phyloP scores from a whole-genome alignment of 1,140 invertebrate genomes.

The Bilobella aurantiaca region DNA sequence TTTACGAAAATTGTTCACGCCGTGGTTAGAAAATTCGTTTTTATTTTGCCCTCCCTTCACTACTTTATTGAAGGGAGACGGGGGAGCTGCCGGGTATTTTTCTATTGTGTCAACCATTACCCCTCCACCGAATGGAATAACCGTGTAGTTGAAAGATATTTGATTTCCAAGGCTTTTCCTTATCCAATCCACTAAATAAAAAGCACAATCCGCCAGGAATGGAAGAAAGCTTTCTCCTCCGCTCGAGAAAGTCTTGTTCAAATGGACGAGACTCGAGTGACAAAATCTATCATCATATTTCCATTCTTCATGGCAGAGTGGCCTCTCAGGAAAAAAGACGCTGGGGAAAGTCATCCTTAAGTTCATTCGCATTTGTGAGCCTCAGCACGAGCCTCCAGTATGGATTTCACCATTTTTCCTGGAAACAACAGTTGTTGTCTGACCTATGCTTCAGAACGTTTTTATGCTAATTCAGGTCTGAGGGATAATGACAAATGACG shows the following conservation, averaged over 20 bases:
- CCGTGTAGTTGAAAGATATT: constrained; percentile 2
- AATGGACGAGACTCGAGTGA: not conserved
- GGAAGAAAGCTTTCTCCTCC: not conserved
- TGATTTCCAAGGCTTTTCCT: not conserved
- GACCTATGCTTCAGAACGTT: too few relatives aligned
- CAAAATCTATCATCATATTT: not conserved
- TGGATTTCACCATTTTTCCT: too few relatives aligned
- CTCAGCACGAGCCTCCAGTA: too few relatives aligned
- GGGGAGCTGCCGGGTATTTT: not conserved
- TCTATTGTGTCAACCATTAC: constrained; percentile 9
- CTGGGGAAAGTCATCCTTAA: not conserved
- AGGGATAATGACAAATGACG: too few relatives aligned
- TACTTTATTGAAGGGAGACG: not conserved
- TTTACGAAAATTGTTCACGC: not conserved
- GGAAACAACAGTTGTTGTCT: too few relatives aligned
- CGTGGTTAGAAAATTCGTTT: not conserved
- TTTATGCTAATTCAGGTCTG: too few relatives aligned
- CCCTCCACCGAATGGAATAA: constrained; percentile 15
- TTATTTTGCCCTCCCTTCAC: not conserved
- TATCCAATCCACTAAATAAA: constrained; percentile 5
- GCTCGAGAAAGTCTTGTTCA: not conserved
- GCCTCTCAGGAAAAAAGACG: not conserved
- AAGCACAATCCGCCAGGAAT: not conserved
- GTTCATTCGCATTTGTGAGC: too few relatives aligned
- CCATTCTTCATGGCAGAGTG: not conserved